Percentiles rank a stretch among this genome's conserved stretches.
Conservation (phyloP, 1,140 invertebrate species). For the Drosophila biarmipes region DNA sequence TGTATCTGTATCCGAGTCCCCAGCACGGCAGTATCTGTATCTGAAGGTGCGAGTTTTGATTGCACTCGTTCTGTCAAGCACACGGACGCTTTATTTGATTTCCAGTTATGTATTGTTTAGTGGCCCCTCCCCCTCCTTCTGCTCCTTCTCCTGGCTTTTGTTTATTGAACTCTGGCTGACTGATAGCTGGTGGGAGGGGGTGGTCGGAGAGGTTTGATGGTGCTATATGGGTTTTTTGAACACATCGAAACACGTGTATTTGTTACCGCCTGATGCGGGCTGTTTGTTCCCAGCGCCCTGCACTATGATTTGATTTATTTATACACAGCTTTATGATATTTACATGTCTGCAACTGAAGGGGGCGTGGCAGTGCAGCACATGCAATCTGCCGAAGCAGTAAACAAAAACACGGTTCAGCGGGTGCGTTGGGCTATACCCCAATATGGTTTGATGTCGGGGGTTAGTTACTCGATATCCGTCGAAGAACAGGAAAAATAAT, state of each 20-base stretch:
- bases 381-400: slow-evolving; percentile 48
- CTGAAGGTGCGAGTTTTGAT: slow-evolving; percentile 70
- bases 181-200: slow-evolving; percentile 35
- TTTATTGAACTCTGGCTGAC: slow-evolving; percentile 71
- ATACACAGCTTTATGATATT: slow-evolving; percentile 79
- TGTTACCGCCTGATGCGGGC: slow-evolving; percentile 63
- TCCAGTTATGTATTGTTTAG: slow-evolving; percentile 36
- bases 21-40: slow-evolving; percentile 32
- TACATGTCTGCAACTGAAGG: slow-evolving; percentile 56
- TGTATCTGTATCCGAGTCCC: slow-evolving; percentile 31
- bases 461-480: neutral
- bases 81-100: slow-evolving; percentile 66
- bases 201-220: slow-evolving; percentile 1
- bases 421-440: slow-evolving; percentile 11
- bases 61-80: slow-evolving; percentile 49
- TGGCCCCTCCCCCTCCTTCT: slow-evolving; percentile 2
- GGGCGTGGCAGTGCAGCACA: neutral
- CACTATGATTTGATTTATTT: slow-evolving; percentile 76
- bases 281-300: slow-evolving; percentile 66
- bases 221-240: slow-evolving; percentile 34
- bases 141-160: slow-evolving; percentile 43
- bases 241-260: slow-evolving; percentile 75
- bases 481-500: no score
- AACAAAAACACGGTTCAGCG: slow-evolving; percentile 38
- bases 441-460: neutral